Evolutionary conservation across 2,797 vertebrate genomes (phyloP).

Genomic region (Silurus aristotelis): DNA sequence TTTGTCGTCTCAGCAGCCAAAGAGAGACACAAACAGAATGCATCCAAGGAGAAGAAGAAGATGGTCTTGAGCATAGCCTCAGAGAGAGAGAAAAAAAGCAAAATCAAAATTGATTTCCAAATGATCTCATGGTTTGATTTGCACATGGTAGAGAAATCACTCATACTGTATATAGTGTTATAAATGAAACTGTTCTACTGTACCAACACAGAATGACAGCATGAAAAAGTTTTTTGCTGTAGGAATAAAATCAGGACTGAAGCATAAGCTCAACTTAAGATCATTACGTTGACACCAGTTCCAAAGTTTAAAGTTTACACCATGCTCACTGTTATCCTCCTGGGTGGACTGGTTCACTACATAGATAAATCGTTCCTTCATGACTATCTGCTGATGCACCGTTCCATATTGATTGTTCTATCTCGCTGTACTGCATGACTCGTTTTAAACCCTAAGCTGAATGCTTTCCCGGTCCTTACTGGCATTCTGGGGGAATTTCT

Average conservation of each 20-base stretch:
- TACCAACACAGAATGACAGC: neutral
- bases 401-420: neutral
- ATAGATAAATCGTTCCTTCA: neutral
- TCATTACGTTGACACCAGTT: neutral
- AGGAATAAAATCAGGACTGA: neutral
- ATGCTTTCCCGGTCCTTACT: neutral
- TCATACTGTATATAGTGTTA: no score
- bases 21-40: slow-evolving; percentile 51
- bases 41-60: slow-evolving; percentile 53
- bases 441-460: neutral
- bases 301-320: neutral
- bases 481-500: neutral
- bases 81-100: slow-evolving; percentile 6
- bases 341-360: neutral
- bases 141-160: neutral
- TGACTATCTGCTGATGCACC: neutral
- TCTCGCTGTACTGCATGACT: no score
- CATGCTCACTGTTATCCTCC: neutral
- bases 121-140: neutral
- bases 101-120: neutral
- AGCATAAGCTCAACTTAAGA: no score
- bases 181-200: no score
- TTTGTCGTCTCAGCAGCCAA: slow-evolving; percentile 35
- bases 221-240: neutral
- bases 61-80: slow-evolving; percentile 51